These are phyloP conservation scores for Drosophila testacea DNA, from an alignment of 2,888 invertebrate genomes.

Conservation along the genomic window DNA sequence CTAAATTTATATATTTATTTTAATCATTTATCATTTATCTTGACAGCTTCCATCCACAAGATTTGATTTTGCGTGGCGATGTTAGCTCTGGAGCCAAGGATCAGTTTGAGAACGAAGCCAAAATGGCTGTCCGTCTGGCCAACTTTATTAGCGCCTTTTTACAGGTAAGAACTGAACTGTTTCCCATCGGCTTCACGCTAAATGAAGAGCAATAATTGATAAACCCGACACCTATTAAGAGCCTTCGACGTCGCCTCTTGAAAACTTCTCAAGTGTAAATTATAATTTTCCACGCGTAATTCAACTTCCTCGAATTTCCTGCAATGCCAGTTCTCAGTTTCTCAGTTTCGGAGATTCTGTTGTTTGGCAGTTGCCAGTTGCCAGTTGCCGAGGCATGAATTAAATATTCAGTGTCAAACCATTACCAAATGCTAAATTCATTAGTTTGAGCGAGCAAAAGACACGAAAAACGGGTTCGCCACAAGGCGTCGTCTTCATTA, in stretches of 20 bases:
- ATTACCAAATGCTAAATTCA: constrained; percentile 81
- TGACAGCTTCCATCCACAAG: constrained; percentile 89
- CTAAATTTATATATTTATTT: background rate
- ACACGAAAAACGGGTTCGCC: constrained; percentile 83
- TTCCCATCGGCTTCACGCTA: constrained; percentile 77
- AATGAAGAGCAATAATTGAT: constrained; percentile 80
- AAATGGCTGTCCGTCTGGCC: constrained; percentile 97
- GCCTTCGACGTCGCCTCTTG: constrained; percentile 76
- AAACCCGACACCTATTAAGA: constrained; percentile 80
- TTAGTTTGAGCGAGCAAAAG: constrained; percentile 75
- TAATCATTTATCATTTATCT: background rate
- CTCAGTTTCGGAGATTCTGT: constrained; percentile 16
- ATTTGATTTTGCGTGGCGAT: constrained; percentile 93
- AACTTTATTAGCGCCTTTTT: constrained; percentile 98
- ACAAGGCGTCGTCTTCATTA: constrained; percentile 76
- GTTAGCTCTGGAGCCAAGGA: constrained; percentile 94
- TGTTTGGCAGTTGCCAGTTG: constrained; percentile 41
- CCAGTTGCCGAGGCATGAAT: constrained; percentile 69
- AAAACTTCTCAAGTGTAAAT: constrained; percentile 83
- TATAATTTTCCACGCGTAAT: constrained; percentile 84
- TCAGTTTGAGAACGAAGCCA: constrained; percentile 97
- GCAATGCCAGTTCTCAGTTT: constrained; percentile 74
- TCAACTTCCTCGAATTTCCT: constrained; percentile 83
- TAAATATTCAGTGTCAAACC: constrained; percentile 84
- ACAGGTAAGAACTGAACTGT: constrained; percentile 87